Base-by-base conservation (phyloP, 2,888 invertebrate species). In the Pammene fasciana region DNA sequence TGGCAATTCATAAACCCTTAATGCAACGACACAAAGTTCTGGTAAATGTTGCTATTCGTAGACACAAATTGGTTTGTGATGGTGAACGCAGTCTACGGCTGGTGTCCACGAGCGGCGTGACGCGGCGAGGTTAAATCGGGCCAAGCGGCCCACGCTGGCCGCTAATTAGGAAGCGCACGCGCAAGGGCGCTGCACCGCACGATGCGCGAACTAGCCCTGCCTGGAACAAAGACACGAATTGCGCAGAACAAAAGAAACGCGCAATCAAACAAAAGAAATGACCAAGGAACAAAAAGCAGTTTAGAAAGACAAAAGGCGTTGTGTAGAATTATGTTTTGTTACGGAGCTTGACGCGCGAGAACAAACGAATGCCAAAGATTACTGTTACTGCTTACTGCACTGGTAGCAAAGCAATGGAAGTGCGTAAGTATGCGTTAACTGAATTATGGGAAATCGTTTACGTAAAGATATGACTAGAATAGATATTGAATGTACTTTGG, bases 111-210 rank as follows among this genome's bases (percentile, higher is more conserved):
- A 74, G 78, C 74, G 78, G 78, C 85, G 85, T 88, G 86, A 88
- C 86, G 87, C 77, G 77, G 78, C 80, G 85, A 87, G 85, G 88
- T 87, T 87, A 89, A 87, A 88, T 86, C 88, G 81, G 86, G 83
- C 81, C 85, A 82, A 74, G 76, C 86, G 75, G 81, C 86, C 87
- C 85, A 88, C 88, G 85, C 83, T 81, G 72, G 77, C 79, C 86
- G 84, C 87, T 92, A 90, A 92, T 90, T 91, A 90, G 89, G 88
- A 89, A 88, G 86, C 86, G 89, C 87, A 81, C 84, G 86, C 86
- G 85, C 89, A 88, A 86, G 87, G 85, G 87, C 88, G 86, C 85
- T 88, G 88, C 89, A 87, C 84, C 82, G 80, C 76, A 79, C 80
- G 80, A 79, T 81, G 85, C 79, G 79, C 82, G 72, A 72, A 76